Evolutionary conservation across 35 echinoderm and acorn worm genomes (phyloP).

Genomic region (Ophiothrix spiculata): DNA sequence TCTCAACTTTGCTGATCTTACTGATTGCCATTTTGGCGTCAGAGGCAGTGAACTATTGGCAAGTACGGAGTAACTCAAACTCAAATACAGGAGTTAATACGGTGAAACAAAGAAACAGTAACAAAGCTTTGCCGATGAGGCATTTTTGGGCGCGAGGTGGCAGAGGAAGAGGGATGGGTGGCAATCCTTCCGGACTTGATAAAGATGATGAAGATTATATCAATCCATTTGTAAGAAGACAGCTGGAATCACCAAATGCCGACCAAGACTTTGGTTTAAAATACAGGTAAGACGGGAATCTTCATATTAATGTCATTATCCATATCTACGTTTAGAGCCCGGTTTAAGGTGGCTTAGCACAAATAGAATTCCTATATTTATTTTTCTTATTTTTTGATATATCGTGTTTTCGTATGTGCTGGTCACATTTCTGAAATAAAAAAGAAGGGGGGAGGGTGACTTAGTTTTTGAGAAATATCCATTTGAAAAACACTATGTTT

Average conservation of each 20-base stretch:
- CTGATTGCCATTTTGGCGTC: not conserved
- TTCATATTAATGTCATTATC: no score
- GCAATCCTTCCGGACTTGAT: not conserved
- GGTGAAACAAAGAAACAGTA: not conserved
- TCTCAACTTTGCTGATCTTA: not conserved
- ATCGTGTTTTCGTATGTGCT: no score
- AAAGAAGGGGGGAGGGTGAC: no score
- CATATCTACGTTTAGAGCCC: no score
- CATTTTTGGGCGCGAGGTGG: conserved; percentile 3
- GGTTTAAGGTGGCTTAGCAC: no score
- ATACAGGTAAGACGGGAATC: conserved; percentile 14
- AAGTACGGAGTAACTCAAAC: not conserved
- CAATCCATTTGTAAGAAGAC: conserved; percentile 5
- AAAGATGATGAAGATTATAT: not conserved
- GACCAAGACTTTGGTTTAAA: not conserved
- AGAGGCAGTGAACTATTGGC: conserved; percentile 8
- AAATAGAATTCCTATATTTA: no score
- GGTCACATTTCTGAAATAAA: no score
- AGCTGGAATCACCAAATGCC: not conserved
- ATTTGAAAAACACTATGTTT: no score
- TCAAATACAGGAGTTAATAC: not conserved
- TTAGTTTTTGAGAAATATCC: no score
- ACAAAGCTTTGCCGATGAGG: not conserved
- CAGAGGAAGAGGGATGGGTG: not conserved
- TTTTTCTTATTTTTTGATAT: no score